Base-by-base conservation (phyloP, 2,113 vertebrate genomes). In the Oceanites oceanicus region DNA sequence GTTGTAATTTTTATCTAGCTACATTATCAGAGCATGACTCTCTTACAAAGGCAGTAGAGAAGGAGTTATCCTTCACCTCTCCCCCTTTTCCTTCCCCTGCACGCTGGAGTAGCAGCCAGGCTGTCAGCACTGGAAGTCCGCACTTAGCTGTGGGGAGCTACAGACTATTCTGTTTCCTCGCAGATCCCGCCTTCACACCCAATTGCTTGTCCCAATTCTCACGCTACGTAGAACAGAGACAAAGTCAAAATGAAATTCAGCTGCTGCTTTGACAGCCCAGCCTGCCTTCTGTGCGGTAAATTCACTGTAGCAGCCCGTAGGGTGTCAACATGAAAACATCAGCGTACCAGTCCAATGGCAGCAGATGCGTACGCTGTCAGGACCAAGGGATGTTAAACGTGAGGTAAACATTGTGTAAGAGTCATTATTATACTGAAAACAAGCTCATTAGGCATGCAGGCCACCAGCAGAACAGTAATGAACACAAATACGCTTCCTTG, bases 361-460 rank as follows among this genome's bases (percentile, higher is more conserved):
- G n/a, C 9, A 8, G 42, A 22, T 0, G 0, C 3, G 0, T 4
- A 5, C 5, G 15, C 34, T 17, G 15, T 5, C 2, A 0, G 42
- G 21, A 55, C 40, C 32, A 12, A 42, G 36, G 6, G 59, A 62
- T 27, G 20, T 13, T 26, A 66, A 40, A 34, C 0, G 0, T 2
- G 34, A 77, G 7, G 17, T 7, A 58, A 20, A 9, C 17, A 7
- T 9, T 6, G 14, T 9, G 4, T 9, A 14, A 23, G 36, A 42
- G 18, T 38, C 25, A 8, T 11, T 50, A 36, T 11, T 62, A 2
- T 15, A n/a, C 13, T 40, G 23, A 23, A 11, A 58, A 32, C 23
- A 32, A 88, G 61, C 49, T 44, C 7, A 1, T 14, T 7, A 47
- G 42, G 40, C 15, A 4, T 11, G 30, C n/a, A 67, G 32, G 63